A percentile compares a stretch with the other conserved stretches of the same genome.
Evolutionary conservation across 2,113 vertebrate species (phyloP).

Genomic region (Malurus elegans): DNA sequence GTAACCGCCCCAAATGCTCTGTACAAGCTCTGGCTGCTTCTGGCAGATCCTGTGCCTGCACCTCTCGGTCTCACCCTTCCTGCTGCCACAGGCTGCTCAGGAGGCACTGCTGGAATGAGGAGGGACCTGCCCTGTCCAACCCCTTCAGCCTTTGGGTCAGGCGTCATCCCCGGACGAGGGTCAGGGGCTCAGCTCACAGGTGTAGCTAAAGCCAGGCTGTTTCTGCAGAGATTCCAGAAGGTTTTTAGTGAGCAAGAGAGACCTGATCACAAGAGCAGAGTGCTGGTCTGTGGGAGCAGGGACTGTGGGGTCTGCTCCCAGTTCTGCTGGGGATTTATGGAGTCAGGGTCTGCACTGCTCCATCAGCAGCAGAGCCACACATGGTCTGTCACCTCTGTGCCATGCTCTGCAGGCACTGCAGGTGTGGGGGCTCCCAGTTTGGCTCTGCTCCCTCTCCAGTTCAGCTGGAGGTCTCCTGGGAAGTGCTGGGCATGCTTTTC

Average conservation of each 20-base stretch:
- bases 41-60: constrained; percentile 24
- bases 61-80: not conserved
- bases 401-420: not conserved
- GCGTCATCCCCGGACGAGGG: rapidly evolving
- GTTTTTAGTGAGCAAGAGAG: not conserved
- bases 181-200: not conserved
- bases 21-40: not conserved
- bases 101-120: not conserved
- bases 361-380: not conserved
- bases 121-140: not conserved
- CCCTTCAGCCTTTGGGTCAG: not conserved
- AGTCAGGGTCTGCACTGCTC: not conserved
- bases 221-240: not conserved
- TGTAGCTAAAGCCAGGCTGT: not conserved
- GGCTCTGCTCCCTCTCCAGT: not conserved
- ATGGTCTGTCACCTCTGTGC: not conserved
- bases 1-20: not conserved
- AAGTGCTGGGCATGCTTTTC: not conserved
- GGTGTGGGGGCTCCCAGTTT: not conserved
- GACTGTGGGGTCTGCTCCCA: not conserved
- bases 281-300: not conserved
- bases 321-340: not conserved
- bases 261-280: not conserved
- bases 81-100: not conserved
- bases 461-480: constrained; percentile 6